Percentiles rank a stretch among this genome's conserved stretches.
phyloP scores from a whole-genome alignment of 2,888 invertebrate species.

The Pheosia gnoma region DNA sequence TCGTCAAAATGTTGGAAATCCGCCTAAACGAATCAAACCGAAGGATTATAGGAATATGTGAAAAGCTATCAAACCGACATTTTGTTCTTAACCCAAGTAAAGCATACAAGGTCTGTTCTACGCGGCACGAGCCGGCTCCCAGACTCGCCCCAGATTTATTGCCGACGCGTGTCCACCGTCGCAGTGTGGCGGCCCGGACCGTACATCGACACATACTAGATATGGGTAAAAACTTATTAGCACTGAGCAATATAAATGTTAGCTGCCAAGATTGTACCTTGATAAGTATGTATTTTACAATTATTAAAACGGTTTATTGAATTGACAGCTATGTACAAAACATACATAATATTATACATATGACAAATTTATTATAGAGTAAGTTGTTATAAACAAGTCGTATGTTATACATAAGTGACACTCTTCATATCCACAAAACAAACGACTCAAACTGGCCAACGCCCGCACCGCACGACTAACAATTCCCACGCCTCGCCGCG shows the following conservation, averaged over 20 bases:
- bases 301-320: too few species aligned
- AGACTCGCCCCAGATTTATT: conserved; percentile 49
- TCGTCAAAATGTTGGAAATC: background rate
- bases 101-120: background rate
- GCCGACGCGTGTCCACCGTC: conserved; percentile 51
- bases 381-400: too few species aligned
- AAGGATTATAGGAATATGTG: background rate
- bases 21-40: background rate
- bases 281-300: too few species aligned
- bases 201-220: background rate
- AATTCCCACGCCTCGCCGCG: background rate
- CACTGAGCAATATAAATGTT: background rate
- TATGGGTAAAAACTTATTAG: background rate
- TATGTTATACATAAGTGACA: background rate
- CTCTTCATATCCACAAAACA: background rate
- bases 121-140: conserved; percentile 7
- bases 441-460: background rate
- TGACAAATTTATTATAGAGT: too few species aligned
- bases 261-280: background rate
- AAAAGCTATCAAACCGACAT: background rate
- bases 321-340: too few species aligned
- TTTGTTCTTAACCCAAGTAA: background rate
- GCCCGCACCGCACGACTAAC: background rate
- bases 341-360: too few species aligned
- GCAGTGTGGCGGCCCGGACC: conserved; percentile 32